These are phyloP conservation scores for Cromileptes altivelis DNA, from an alignment of 2,113 vertebrate species.

Conservation along the genomic window DNA sequence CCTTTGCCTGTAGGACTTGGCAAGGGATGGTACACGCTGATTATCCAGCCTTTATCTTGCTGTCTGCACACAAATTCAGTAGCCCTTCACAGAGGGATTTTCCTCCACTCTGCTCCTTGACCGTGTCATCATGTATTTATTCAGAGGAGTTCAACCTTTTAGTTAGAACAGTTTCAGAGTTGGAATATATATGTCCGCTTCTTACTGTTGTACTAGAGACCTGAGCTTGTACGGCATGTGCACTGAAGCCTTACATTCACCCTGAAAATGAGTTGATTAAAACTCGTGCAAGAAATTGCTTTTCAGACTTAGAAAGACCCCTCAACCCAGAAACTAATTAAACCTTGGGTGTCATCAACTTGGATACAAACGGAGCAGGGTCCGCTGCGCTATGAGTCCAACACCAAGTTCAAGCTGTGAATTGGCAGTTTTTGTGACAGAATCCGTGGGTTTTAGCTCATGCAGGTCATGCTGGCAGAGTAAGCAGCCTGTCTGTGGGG, in stretches of 20 bases:
- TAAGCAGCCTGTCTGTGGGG: not conserved
- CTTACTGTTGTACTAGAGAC: not conserved
- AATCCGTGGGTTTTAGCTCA: not conserved
- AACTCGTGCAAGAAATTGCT: not conserved
- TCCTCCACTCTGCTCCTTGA: not conserved
- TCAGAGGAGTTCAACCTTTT: not conserved
- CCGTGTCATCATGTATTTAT: slow-evolving; percentile 1
- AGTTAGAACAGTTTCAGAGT: not conserved
- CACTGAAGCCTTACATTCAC: slow-evolving; percentile 2
- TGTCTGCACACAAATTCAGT: slow-evolving; percentile 3
- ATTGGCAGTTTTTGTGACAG: not conserved
- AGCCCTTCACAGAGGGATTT: not conserved
- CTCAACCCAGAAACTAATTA: slow-evolving; percentile 15
- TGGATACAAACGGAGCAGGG: not conserved
- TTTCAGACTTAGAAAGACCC: slow-evolving; percentile 10
- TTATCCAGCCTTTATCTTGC: not conserved
- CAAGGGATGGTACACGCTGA: not conserved
- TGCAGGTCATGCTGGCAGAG: not conserved
- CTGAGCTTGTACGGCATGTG: not conserved
- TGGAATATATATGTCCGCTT: slow-evolving; percentile 9
- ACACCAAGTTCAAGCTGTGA: not conserved
- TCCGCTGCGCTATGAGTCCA: not conserved
- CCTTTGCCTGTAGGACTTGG: not conserved
- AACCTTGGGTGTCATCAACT: slow-evolving; percentile 1
- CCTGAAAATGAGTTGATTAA: not conserved